A percentile compares a stretch with the other conserved stretches of the same genome.
These are phyloP conservation scores for Uloborus diversus DNA, from an alignment of 1,140 invertebrate genomes.

Conservation along the genomic window DNA sequence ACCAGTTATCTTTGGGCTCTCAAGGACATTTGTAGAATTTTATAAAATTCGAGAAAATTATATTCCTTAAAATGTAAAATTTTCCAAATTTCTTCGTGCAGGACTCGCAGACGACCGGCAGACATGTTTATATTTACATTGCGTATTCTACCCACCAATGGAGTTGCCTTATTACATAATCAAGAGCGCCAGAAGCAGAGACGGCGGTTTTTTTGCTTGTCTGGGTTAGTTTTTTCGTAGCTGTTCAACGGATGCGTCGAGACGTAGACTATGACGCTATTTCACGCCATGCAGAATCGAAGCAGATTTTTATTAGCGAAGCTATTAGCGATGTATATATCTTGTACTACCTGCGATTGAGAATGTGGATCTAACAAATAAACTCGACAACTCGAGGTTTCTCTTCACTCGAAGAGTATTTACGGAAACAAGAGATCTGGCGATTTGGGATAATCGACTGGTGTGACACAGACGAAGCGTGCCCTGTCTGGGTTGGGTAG, in stretches of 20 bases:
- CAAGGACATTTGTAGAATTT: conserved; percentile 40
- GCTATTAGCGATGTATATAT: neutral
- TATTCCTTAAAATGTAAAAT: neutral
- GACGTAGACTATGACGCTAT: conserved; percentile 48
- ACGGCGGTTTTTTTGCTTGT: conserved; percentile 54
- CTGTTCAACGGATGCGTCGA: conserved; percentile 53
- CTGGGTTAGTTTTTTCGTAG: conserved; percentile 56
- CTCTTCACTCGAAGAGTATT: neutral
- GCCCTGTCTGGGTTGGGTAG: conserved; percentile 46
- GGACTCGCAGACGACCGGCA: neutral
- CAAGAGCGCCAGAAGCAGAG: conserved; percentile 48
- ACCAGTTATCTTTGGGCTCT: conserved; percentile 40
- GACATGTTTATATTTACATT: conserved; percentile 52
- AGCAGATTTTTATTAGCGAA: conserved; percentile 30
- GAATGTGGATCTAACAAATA: conserved; percentile 2
- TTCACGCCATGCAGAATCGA: conserved; percentile 9
- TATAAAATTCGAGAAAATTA: conserved; percentile 25
- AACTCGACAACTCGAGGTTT: neutral
- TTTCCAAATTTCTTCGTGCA: conserved; percentile 7
- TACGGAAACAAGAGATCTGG: conserved; percentile 5
- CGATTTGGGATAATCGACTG: conserved; percentile 36
- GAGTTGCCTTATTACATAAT: conserved; percentile 56
- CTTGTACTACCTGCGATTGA: conserved; percentile 19
- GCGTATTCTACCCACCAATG: conserved; percentile 40
- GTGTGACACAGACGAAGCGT: conserved; percentile 38